Percentiles rank a stretch among this genome's conserved stretches.
These are phyloP conservation scores for Nineta flava DNA, from an alignment of 2,888 invertebrate genomes.

Conservation along the genomic window DNA sequence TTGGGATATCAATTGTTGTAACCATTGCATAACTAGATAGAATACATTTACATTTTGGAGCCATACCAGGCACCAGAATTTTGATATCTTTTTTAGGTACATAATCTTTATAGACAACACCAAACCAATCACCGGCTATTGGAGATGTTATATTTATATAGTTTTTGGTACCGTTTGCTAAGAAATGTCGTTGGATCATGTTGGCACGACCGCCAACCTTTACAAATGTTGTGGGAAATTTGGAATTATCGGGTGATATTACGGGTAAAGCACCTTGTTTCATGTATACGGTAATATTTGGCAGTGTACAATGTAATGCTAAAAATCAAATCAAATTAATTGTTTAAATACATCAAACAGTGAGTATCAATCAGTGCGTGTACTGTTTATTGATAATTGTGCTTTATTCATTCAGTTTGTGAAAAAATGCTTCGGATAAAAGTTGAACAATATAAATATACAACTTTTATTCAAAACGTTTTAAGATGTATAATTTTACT, in stretches of 20 bases:
- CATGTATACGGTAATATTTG: conserved; percentile 48
- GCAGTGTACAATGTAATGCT: neutral
- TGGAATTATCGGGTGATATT: conserved; percentile 64
- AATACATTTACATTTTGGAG: conserved; percentile 1
- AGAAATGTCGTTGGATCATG: conserved; percentile 39
- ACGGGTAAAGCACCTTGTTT: conserved; percentile 73
- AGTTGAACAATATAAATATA: too few relatives aligned
- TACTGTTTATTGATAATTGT: too few relatives aligned
- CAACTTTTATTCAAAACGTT: too few relatives aligned
- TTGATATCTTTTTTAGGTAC: conserved; percentile 53
- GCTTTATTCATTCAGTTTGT: too few relatives aligned
- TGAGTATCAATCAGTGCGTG: too few relatives aligned
- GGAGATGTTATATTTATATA: conserved; percentile 47
- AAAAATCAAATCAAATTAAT: neutral
- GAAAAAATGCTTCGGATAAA: too few relatives aligned
- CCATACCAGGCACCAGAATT: conserved; percentile 53
- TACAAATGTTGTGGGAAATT: conserved; percentile 38
- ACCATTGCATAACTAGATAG: neutral
- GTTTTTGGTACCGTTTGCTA: conserved; percentile 42
- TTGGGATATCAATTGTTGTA: neutral
- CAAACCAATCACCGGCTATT: conserved; percentile 64
- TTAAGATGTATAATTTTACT: too few relatives aligned
- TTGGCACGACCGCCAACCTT: conserved; percentile 24
- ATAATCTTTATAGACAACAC: conserved; percentile 61
- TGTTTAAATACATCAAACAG: too few relatives aligned